These are phyloP conservation scores for Magallana ariakensis DNA, from an alignment of 1,140 invertebrate genomes.

Conservation along the genomic window DNA sequence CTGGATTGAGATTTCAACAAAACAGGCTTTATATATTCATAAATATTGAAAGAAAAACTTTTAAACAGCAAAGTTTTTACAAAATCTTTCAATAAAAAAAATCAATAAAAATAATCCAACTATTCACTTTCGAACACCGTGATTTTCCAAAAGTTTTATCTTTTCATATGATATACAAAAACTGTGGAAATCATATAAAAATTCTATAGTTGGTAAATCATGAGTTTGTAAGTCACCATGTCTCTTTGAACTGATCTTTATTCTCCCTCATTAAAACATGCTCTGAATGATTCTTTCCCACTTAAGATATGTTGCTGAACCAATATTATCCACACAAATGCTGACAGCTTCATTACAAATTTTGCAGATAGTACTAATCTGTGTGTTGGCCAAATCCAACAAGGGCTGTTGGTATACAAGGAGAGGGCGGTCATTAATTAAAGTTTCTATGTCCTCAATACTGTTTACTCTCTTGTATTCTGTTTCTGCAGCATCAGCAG, in stretches of 20 bases:
- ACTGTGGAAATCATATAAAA: no score
- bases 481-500: not conserved
- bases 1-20: no score
- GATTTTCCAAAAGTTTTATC: no score
- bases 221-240: no score
- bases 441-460: not conserved
- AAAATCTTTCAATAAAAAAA: no score
- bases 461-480: not conserved
- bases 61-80: not conserved
- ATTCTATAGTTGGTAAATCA: no score
- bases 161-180: no score
- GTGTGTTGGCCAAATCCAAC: slow-evolving; percentile 6
- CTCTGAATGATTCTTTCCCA: not conserved
- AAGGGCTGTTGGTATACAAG: not conserved
- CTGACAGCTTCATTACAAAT: not conserved
- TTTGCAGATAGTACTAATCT: not conserved
- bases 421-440: not conserved
- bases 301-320: slow-evolving; percentile 1
- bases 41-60: no score
- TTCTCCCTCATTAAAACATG: not conserved
- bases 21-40: not conserved
- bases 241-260: not conserved
- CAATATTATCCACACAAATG: not conserved
- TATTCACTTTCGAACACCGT: not conserved
- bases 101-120: no score